phyloP scores from a whole-genome alignment of 2,113 vertebrate genomes.

The Caretta caretta region DNA sequence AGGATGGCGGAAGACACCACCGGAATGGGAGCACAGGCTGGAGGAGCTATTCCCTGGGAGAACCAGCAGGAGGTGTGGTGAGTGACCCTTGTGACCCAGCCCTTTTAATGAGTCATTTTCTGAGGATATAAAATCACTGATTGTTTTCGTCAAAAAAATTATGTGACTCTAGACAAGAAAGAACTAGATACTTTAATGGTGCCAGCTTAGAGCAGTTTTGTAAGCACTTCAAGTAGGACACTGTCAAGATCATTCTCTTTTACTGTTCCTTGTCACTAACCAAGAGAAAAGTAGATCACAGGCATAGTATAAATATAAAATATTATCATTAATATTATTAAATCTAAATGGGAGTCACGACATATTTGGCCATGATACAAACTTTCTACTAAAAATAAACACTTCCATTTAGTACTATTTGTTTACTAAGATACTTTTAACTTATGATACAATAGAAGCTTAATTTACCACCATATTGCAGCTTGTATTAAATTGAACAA shows the following conservation, averaged over 20 bases:
- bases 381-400: not conserved
- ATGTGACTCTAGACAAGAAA: constrained; percentile 22
- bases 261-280: constrained; percentile 63
- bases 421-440: not conserved
- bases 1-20: not conserved
- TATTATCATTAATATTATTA: not conserved
- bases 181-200: constrained; percentile 30
- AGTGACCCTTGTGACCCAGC: not conserved
- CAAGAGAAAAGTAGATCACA: not conserved
- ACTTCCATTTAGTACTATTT: not conserved
- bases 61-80: not conserved
- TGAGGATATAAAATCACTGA: not conserved
- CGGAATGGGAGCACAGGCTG: not conserved
- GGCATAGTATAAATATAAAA: not conserved
- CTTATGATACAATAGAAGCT: not conserved
- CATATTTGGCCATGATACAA: constrained; percentile 5
- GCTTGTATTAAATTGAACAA: constrained; percentile 48
- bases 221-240: constrained; percentile 36
- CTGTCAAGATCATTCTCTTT: constrained; percentile 54
- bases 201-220: constrained; percentile 47
- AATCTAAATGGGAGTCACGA: constrained; percentile 2
- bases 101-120: constrained; percentile 1
- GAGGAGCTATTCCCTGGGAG: not conserved
- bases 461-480: not conserved
- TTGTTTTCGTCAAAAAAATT: not conserved